Conservation (phyloP, 2,113 vertebrate species). For the Pedionomus torquatus region DNA sequence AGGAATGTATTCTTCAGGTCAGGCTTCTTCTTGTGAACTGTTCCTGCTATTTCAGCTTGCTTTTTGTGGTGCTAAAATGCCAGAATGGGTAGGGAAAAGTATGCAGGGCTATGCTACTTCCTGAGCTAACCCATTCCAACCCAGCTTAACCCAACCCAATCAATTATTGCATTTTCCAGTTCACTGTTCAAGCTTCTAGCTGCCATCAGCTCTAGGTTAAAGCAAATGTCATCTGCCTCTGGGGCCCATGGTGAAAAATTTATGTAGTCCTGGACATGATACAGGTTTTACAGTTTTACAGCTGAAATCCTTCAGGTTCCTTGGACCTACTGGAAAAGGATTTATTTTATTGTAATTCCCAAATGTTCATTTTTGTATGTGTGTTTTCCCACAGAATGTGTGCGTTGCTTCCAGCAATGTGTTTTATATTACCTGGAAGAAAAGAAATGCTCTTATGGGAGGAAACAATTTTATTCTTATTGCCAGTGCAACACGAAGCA, state of each 20-base stretch:
- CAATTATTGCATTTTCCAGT: slow-evolving; percentile 37
- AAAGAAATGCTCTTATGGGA: slow-evolving; percentile 66
- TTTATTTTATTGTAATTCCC: slow-evolving; percentile 77
- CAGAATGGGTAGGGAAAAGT: neutral
- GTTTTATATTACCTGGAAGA: slow-evolving; percentile 78
- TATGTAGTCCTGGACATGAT: slow-evolving; percentile 67
- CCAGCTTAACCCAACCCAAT: neutral
- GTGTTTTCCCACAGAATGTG: slow-evolving; percentile 64
- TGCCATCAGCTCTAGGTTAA: slow-evolving; percentile 62
- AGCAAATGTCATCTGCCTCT: slow-evolving; percentile 61
- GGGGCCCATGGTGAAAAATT: slow-evolving; percentile 64
- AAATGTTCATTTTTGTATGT: slow-evolving; percentile 64
- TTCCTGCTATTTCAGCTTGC: neutral
- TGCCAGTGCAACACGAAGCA: slow-evolving; percentile 62
- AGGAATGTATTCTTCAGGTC: neutral
- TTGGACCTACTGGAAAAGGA: slow-evolving; percentile 68
- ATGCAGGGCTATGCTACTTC: neutral
- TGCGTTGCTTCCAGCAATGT: slow-evolving; percentile 75
- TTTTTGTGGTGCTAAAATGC: neutral
- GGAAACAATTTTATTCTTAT: slow-evolving; percentile 62
- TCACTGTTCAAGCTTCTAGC: slow-evolving; percentile 34
- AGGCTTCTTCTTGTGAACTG: neutral
- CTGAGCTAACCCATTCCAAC: neutral
- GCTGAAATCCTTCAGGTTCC: slow-evolving; percentile 73
- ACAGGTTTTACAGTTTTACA: slow-evolving; percentile 75